Evolutionary conservation across 2,888 invertebrate species (phyloP), one percentile per base, ranked within the genome.

Genomic region (Chaetoderma sp.): DNA sequence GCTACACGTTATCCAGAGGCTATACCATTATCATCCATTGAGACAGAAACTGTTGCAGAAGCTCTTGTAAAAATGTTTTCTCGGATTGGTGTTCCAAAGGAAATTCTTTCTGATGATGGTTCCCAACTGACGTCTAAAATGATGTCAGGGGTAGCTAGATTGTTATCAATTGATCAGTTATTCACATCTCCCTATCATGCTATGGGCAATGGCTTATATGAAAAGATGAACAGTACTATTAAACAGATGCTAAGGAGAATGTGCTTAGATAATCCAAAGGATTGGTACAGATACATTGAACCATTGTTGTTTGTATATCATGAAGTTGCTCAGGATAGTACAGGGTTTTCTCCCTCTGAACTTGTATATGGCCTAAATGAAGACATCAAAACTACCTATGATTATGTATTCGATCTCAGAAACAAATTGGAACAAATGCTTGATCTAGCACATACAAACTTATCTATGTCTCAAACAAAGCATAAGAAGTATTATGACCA

Each of bases 341-440:
- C n/a, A n/a, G n/a, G n/a, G n/a, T n/a, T 70, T 44, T 60, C 67
- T 8, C 71, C 72, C 23, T 72, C 71, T 57, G 68, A 74, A 33
- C 52, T 73, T 10, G 25, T 74, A n/a, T 74, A 72, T 63, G 68
- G 72, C 4, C 30, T n/a, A n/a, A n/a, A n/a, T n/a, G n/a, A n/a
- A n/a, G n/a, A n/a, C n/a, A 44, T 67, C 2, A 68, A 67, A 45
- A 68, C 44, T 2, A 63, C 59, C 8, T 70, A 73, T 28, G 68
- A 76, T 55, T 73, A 74, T 60, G 65, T 74, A 1, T 21, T 69
- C 10, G 71, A 73, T 42, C 42, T 73, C 16, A 54, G 45, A 27
- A 39, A 73, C 3, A 49, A 65, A n/a, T 52, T 76, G n/a, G 63
- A 65, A 30, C 61, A 64, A 3, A 74, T 67, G 13, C 58, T 60